Conservation (phyloP, 2,113 vertebrate species). For the Alosa alosa region DNA sequence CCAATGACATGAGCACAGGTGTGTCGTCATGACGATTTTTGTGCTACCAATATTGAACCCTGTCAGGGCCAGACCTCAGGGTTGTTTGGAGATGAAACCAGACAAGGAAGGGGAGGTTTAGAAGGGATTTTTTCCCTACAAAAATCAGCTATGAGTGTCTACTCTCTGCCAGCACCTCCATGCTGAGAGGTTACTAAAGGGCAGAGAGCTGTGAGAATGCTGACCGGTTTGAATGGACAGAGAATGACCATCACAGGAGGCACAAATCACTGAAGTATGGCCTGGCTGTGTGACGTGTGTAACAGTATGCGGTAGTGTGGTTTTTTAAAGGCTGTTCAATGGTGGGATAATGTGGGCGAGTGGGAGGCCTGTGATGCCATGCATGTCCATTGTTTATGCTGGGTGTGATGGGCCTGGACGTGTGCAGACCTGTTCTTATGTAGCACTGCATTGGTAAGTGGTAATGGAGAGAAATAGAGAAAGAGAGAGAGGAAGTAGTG, state of each 20-base stretch:
- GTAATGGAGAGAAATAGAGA: background rate
- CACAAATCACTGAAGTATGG: background rate
- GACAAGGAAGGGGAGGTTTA: background rate
- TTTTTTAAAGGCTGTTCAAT: background rate
- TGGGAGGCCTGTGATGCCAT: background rate
- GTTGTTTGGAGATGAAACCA: too few species aligned
- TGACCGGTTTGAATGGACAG: background rate
- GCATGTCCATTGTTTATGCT: slow-evolving; percentile 32
- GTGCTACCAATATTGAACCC: background rate
- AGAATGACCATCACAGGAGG: background rate
- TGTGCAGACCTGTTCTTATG: slow-evolving; percentile 24
- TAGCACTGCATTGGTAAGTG: background rate
- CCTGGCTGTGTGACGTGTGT: background rate
- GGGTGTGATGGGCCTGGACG: slow-evolving; percentile 12
- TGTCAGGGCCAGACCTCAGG: background rate
- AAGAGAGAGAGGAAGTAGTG: background rate
- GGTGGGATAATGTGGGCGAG: slow-evolving; percentile 12
- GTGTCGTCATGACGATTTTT: background rate
- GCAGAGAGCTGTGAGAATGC: background rate
- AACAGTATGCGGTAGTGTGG: background rate
- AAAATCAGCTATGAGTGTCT: background rate
- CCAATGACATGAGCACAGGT: background rate
- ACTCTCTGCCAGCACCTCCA: background rate
- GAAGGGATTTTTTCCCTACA: background rate
- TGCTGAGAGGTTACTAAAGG: background rate